Evolutionary conservation across 37 sponge, comb jelly and placozoan species (phyloP).

Genomic region (Theonella swinhoei): DNA sequence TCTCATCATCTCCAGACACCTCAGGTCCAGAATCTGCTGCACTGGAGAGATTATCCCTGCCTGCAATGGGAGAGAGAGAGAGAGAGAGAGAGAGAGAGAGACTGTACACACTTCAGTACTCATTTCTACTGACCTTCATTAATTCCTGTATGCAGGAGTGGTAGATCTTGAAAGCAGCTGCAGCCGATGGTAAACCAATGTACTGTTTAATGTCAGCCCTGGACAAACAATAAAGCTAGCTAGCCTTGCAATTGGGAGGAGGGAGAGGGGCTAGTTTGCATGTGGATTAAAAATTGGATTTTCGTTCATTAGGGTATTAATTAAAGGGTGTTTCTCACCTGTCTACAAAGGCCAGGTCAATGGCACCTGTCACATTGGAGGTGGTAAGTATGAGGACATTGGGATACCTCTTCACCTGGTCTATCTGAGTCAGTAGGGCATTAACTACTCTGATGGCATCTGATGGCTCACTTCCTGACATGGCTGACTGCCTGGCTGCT

Average conservation of each 20-base stretch:
- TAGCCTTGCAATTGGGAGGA: neutral
- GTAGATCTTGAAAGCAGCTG: slow-evolving; percentile 89
- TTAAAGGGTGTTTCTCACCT: no score
- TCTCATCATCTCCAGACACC: slow-evolving; percentile 86
- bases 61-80: slow-evolving; percentile 31
- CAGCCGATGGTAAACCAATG: slow-evolving; percentile 88
- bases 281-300: no score
- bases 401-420: slow-evolving; percentile 88
- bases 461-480: slow-evolving; percentile 94
- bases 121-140: slow-evolving; percentile 57
- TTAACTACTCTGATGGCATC: slow-evolving; percentile 99
- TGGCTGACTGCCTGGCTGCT: slow-evolving; percentile 86
- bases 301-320: no score
- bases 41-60: slow-evolving; percentile 71
- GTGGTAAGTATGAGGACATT: slow-evolving; percentile 98
- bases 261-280: no score
- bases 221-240: neutral
- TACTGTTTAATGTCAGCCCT: slow-evolving; percentile 99
- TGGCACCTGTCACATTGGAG: slow-evolving; percentile 97
- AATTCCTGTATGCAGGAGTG: slow-evolving; percentile 91
- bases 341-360: slow-evolving; percentile 99
- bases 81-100: slow-evolving; percentile 5
- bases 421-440: slow-evolving; percentile 96
- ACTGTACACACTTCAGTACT: neutral
- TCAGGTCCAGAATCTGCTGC: slow-evolving; percentile 78